A percentile compares a stretch with the other conserved stretches of the same genome.
phyloP scores from a whole-genome alignment of 2,888 invertebrate species.

The Trichacis sp. region DNA sequence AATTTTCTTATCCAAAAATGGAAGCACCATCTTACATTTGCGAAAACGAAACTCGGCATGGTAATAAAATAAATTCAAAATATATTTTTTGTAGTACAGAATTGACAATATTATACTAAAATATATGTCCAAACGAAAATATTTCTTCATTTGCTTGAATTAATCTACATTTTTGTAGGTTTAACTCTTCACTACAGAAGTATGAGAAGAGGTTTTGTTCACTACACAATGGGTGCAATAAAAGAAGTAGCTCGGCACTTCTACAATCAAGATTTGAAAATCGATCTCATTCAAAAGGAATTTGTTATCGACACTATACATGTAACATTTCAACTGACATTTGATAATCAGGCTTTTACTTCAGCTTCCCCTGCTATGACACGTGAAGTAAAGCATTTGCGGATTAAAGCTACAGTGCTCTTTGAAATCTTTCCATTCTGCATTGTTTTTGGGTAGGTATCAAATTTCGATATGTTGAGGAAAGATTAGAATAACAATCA shows the following conservation, averaged over 20 bases:
- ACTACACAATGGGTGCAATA: slow-evolving; percentile 97
- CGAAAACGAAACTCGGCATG: slow-evolving; percentile 90
- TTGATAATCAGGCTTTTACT: slow-evolving; percentile 93
- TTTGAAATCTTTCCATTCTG: slow-evolving; percentile 99
- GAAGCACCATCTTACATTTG: slow-evolving; percentile 96
- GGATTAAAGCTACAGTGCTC: slow-evolving; percentile 88
- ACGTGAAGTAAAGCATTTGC: slow-evolving; percentile 88
- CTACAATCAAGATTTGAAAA: slow-evolving; percentile 94
- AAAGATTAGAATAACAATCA: background rate
- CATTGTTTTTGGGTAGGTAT: slow-evolving; percentile 90
- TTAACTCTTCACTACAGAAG: slow-evolving; percentile 94
- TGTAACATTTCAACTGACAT: slow-evolving; percentile 92
- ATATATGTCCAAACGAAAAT: too few relatives aligned
- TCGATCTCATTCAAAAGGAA: slow-evolving; percentile 89
- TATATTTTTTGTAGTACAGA: too few relatives aligned
- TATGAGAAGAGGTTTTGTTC: slow-evolving; percentile 92
- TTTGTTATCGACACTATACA: slow-evolving; percentile 90
- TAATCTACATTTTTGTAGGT: slow-evolving; percentile 70
- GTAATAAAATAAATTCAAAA: too few relatives aligned
- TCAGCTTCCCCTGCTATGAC: slow-evolving; percentile 87
- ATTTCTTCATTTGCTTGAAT: too few relatives aligned
- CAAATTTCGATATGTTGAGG: background rate
- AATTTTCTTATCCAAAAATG: slow-evolving; percentile 93
- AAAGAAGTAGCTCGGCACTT: slow-evolving; percentile 92
- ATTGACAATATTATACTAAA: too few relatives aligned